These are phyloP conservation scores for Lutjanus argentimaculatus DNA, from an alignment of 2,797 vertebrate species.

Conservation along the genomic window DNA sequence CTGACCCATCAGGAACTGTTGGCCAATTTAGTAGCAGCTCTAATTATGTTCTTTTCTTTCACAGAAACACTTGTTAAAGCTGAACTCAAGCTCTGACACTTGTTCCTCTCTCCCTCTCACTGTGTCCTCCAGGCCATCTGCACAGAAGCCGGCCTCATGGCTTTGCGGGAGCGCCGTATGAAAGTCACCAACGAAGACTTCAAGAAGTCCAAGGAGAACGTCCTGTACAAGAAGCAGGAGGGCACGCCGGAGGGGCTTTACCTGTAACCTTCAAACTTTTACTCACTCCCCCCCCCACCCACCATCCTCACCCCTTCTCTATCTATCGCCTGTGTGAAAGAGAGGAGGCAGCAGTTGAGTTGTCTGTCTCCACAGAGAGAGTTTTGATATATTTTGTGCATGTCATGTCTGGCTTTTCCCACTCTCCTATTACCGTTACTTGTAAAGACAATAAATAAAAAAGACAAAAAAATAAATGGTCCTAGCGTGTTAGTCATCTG, in stretches of 20 bases:
- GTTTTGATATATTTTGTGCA: slow-evolving; percentile 84
- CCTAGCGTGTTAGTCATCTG: slow-evolving; percentile 2
- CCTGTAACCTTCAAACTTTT: slow-evolving; percentile 84
- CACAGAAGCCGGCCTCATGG: slow-evolving; percentile 98
- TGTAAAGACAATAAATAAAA: slow-evolving; percentile 84
- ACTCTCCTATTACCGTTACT: slow-evolving; percentile 69
- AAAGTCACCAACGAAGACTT: slow-evolving; percentile 99
- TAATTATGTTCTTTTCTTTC: neutral
- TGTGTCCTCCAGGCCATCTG: slow-evolving; percentile 92
- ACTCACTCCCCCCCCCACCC: neutral
- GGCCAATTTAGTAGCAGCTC: no score
- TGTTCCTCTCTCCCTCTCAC: neutral
- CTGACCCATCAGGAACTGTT: no score
- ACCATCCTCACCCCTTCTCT: neutral
- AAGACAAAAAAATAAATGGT: slow-evolving; percentile 26
- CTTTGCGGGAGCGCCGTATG: slow-evolving; percentile 95
- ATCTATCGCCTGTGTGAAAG: slow-evolving; percentile 56
- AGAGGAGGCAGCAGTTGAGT: slow-evolving; percentile 39
- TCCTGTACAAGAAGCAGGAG: slow-evolving; percentile 99
- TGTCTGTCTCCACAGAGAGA: slow-evolving; percentile 56
- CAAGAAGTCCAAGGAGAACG: slow-evolving; percentile 99
- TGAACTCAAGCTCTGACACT: neutral
- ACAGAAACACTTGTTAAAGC: neutral
- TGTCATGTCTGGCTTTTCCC: slow-evolving; percentile 57
- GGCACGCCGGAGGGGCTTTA: slow-evolving; percentile 98